Evolutionary conservation across 2,113 vertebrate species (phyloP), one percentile per base, ranked within the genome.

Genomic region (Semnopithecus entellus): DNA sequence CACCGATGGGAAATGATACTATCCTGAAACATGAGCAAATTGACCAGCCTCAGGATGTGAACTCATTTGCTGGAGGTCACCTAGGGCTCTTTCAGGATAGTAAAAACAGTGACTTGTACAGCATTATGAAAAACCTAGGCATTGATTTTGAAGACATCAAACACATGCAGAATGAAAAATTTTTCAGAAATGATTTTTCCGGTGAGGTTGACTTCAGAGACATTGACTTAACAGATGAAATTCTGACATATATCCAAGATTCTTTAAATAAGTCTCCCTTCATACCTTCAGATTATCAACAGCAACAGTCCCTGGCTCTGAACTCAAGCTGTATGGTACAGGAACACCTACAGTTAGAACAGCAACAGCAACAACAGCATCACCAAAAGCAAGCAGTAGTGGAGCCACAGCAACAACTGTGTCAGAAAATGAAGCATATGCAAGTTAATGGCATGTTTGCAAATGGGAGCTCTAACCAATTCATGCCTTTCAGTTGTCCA

Each of bases 231-330:
- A 98, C 98, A 11, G 99, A 99, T 6, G 99, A 99, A 96, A 99
- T 99, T 93, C 97, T 99, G 92, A 98, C 98, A 0, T 99, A 99
- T 3, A 98, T 99, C 76, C 99, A 99, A 86, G 99, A 99, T 86
- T 99, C 99, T 78, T 98, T 99, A 96, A 98, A 85, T 95, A 99
- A 98, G 84, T 94, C 98, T 6, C 89, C 99, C 82, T 98, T 98
- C 17, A 92, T 97, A 61, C 98, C 98, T 88, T 96, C 98, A 0
- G 97, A 88, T 89, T 97, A 90, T 92, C 98, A 98, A 16, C 98
- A 98, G 86, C 98, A 98, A 4, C 90, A 91, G 6, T 1, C 98
- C 18, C 2, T 97, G 68, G 90, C 95, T 59, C 98, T 98, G 90
- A 98, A 94, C 96, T 95, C 99, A 8, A 95, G 94, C 86, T 98